Evolutionary conservation across 2,113 vertebrate genomes (phyloP).

Genomic region (Morone saxatilis): DNA sequence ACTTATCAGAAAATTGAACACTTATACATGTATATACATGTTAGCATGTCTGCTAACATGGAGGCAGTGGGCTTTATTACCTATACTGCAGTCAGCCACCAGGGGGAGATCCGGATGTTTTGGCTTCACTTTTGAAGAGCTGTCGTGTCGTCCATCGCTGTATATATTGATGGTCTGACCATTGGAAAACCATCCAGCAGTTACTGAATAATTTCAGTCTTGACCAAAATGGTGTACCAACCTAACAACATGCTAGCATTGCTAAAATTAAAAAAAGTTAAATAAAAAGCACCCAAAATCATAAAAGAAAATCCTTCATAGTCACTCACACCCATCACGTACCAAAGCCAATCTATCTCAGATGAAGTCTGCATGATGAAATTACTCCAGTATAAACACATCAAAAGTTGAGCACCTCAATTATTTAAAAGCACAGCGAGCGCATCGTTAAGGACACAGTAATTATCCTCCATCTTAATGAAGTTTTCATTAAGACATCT

Average conservation of each 20-base stretch:
- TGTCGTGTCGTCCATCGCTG: too few relatives aligned
- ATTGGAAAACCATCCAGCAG: too few relatives aligned
- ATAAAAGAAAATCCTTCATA: neutral
- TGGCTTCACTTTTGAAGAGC: too few relatives aligned
- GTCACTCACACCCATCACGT: neutral
- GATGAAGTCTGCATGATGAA: constrained; percentile 73
- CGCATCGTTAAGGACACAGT: constrained; percentile 76
- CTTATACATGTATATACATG: too few relatives aligned
- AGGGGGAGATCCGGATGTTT: too few relatives aligned
- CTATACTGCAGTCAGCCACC: too few relatives aligned
- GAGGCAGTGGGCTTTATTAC: too few relatives aligned
- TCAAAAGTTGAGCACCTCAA: constrained; percentile 78
- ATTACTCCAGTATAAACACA: constrained; percentile 77
- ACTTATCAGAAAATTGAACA: too few relatives aligned
- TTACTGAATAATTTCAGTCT: neutral
- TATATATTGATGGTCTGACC: neutral
- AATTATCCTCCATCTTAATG: constrained; percentile 80
- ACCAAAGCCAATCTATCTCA: constrained; percentile 39
- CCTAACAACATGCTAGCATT: neutral
- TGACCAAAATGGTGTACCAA: neutral
- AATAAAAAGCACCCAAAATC: neutral
- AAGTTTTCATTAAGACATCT: constrained; percentile 84
- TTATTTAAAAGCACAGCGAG: constrained; percentile 81
- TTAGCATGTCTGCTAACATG: too few relatives aligned
- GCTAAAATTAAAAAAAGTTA: neutral